Evolutionary conservation across 2,888 invertebrate genomes (phyloP).

Genomic region (Lepidochitona cinerea): DNA sequence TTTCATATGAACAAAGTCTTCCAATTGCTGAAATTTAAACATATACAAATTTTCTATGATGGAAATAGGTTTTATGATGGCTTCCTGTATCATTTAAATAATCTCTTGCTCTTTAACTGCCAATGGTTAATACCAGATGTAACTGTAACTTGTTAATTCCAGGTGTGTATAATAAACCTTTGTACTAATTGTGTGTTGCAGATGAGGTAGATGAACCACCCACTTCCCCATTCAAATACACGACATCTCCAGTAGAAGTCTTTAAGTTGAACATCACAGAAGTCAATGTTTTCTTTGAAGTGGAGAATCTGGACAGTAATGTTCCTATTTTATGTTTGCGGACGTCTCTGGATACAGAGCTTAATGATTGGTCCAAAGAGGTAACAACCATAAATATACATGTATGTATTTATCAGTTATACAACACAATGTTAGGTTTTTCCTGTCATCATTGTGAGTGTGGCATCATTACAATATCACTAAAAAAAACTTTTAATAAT

Average conservation of each 20-base stretch:
- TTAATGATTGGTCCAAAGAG: constrained; percentile 80
- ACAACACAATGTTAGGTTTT: background rate
- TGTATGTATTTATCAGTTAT: background rate
- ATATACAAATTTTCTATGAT: no score
- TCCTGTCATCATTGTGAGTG: no score
- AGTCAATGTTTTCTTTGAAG: constrained; percentile 78
- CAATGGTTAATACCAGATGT: no score
- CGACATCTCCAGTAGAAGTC: constrained; percentile 71
- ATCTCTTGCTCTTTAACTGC: no score
- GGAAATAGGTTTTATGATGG: no score
- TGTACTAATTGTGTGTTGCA: constrained; percentile 9
- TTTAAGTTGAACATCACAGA: constrained; percentile 75
- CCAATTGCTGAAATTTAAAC: no score
- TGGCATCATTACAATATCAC: no score
- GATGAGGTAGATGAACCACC: constrained; percentile 27
- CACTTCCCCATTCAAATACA: constrained; percentile 9
- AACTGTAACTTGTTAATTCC: no score
- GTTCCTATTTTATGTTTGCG: constrained; percentile 75
- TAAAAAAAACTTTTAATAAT: no score
- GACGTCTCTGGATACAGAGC: constrained; percentile 75
- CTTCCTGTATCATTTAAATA: no score
- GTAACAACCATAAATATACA: constrained; percentile 38
- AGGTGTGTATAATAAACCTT: no score
- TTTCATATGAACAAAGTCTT: no score
- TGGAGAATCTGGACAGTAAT: constrained; percentile 72